Conservation (phyloP, 92 coral and sea anemone species). For the Phymanthus crucifer region DNA sequence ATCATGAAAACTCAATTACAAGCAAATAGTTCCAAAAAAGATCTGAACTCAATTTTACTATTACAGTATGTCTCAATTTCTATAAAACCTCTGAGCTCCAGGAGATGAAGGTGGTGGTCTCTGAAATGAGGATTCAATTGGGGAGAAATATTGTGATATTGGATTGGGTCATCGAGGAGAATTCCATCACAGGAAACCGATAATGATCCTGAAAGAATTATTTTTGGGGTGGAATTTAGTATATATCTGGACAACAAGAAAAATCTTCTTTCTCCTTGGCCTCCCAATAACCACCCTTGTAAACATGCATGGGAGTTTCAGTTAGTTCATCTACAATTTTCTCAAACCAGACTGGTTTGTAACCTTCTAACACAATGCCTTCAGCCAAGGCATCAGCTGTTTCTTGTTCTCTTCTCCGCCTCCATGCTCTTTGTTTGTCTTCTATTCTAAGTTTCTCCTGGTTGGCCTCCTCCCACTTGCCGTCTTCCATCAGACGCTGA, state of each 20-base stretch:
- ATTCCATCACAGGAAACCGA: not conserved
- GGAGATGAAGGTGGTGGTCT: not conserved
- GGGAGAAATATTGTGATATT: not conserved
- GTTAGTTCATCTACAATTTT: slow-evolving; percentile 82
- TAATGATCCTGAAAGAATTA: not conserved
- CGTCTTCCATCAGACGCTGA: slow-evolving; percentile 91
- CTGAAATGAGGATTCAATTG: not conserved
- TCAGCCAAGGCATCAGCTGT: slow-evolving; percentile 72
- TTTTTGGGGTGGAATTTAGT: slow-evolving; percentile 20
- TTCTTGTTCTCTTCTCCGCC: slow-evolving; percentile 86
- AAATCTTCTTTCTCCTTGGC: slow-evolving; percentile 93
- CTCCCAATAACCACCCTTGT: slow-evolving; percentile 99
- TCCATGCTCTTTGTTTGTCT: slow-evolving; percentile 88
- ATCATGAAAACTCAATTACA: not conserved
- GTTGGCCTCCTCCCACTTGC: slow-evolving; percentile 96
- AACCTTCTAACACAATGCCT: slow-evolving; percentile 89
- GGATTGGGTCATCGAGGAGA: not conserved
- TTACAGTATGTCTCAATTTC: not conserved
- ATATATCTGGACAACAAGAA: slow-evolving; percentile 89
- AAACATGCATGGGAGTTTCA: slow-evolving; percentile 74
- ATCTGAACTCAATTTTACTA: not conserved
- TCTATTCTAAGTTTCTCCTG: slow-evolving; percentile 90
- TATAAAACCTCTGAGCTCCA: not conserved
- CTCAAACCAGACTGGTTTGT: slow-evolving; percentile 96
- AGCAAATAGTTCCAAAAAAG: not conserved